Percentiles rank a stretch among this genome's conserved stretches.
Evolutionary conservation across 2,888 invertebrate species (phyloP).

Genomic region (Catocala fraxini): DNA sequence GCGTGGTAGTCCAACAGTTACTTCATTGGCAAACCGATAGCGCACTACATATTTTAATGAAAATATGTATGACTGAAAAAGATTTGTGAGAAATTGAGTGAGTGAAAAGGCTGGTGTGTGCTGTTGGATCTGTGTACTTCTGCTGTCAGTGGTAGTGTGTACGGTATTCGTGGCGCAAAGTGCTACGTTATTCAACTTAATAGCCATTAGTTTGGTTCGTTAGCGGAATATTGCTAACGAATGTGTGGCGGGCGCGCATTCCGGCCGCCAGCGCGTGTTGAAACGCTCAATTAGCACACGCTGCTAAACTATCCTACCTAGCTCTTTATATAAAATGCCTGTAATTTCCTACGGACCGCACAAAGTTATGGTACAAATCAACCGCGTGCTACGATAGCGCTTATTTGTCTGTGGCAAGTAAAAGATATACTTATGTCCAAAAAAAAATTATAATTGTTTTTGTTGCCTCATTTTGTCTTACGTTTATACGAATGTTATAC

Average conservation of each 20-base stretch:
- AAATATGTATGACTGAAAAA: slow-evolving; percentile 27
- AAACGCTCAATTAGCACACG: slow-evolving; percentile 82
- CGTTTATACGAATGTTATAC: too few relatives aligned
- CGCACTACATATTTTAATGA: too few relatives aligned
- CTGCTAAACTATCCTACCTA: slow-evolving; percentile 67
- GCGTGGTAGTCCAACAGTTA: too few relatives aligned
- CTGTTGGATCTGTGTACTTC: slow-evolving; percentile 59
- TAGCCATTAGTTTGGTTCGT: slow-evolving; percentile 87
- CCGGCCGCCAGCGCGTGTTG: slow-evolving; percentile 66
- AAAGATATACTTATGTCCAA: too few relatives aligned
- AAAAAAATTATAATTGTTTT: too few relatives aligned
- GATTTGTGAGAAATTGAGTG: slow-evolving; percentile 30
- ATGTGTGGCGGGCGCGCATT: slow-evolving; percentile 77
- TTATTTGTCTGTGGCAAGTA: too few relatives aligned
- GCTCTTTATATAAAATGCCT: slow-evolving; percentile 66
- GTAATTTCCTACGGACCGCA: slow-evolving; percentile 58
- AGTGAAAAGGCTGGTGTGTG: slow-evolving; percentile 43
- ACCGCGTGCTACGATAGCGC: not conserved
- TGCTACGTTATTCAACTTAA: slow-evolving; percentile 85
- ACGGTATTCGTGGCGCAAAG: slow-evolving; percentile 75
- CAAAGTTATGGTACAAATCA: slow-evolving; percentile 28
- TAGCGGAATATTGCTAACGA: slow-evolving; percentile 87
- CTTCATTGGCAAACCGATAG: too few relatives aligned
- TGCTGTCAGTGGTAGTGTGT: slow-evolving; percentile 65
- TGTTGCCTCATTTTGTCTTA: too few relatives aligned